These are phyloP conservation scores for Gallinago paraguaiae DNA, from an alignment of 2,113 vertebrate genomes.

Conservation along the genomic window DNA sequence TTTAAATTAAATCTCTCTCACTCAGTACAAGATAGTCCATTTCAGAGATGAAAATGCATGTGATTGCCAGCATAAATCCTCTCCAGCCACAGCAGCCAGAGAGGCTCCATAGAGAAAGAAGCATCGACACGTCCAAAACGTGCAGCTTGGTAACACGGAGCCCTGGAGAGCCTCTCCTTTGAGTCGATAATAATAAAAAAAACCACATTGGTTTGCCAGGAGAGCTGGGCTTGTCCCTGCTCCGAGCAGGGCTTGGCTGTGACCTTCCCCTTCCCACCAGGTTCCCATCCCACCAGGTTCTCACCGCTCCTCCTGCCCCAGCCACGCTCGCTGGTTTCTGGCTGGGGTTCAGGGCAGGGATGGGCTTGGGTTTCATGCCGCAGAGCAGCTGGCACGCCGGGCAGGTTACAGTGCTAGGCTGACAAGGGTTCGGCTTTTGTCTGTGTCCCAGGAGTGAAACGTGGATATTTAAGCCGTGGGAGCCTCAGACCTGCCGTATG, in stretches of 20 bases:
- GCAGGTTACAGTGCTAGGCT: background rate
- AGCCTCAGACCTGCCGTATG: background rate
- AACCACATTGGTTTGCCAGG: background rate
- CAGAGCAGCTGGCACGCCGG: background rate
- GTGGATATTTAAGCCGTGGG: background rate
- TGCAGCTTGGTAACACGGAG: background rate
- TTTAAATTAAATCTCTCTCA: no score
- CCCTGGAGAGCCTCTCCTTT: background rate
- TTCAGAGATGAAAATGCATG: no score
- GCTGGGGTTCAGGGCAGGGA: background rate
- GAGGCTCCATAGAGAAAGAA: background rate
- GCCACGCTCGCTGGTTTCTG: fast-evolving
- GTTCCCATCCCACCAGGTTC: background rate
- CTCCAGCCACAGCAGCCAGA: background rate
- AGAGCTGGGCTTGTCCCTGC: background rate
- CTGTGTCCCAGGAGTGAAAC: background rate
- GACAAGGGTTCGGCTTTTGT: background rate
- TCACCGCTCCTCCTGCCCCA: background rate
- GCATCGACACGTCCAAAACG: background rate
- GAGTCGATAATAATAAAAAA: background rate
- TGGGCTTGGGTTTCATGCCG: background rate
- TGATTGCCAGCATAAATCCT: background rate
- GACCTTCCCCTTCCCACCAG: background rate
- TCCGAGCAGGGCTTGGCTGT: background rate
- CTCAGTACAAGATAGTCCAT: no score